phyloP scores from a whole-genome alignment of 2,888 invertebrate genomes.

The Hirtodrosophila cameraria region DNA sequence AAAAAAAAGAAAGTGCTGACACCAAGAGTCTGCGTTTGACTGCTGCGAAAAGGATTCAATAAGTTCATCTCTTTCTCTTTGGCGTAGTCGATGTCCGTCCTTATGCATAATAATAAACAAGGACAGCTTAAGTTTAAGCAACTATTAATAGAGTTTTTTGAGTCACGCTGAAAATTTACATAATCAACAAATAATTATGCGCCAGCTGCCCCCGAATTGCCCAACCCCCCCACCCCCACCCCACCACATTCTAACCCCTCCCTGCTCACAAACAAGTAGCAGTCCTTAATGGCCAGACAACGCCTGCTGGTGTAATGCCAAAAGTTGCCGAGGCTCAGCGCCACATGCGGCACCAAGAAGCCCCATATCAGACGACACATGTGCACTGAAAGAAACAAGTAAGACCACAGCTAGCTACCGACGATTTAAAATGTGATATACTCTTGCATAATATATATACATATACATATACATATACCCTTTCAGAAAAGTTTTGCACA shows the following conservation, averaged over 20 bases:
- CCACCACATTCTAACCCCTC: too few species aligned
- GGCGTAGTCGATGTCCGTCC: too few species aligned
- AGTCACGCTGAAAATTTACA: constrained; percentile 59
- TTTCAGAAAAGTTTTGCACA: too few species aligned
- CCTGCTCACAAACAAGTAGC: too few species aligned
- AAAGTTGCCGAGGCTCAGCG: constrained; percentile 55
- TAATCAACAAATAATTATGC: constrained; percentile 77
- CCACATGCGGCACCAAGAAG: constrained; percentile 42
- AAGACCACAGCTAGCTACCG: too few species aligned
- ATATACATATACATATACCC: too few species aligned
- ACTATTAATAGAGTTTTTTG: constrained; percentile 68
- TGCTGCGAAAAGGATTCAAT: constrained; percentile 17
- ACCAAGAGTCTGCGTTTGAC: constrained; percentile 55
- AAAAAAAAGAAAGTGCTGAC: constrained; percentile 40
- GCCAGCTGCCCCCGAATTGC: constrained; percentile 52
- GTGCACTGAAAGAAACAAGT: too few species aligned
- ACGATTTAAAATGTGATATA: too few species aligned
- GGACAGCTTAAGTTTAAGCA: constrained; percentile 26
- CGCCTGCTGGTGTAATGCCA: constrained; percentile 37
- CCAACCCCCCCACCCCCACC: too few species aligned
- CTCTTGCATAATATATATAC: too few species aligned
- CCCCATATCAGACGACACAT: too few species aligned
- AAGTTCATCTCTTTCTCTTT: not conserved
- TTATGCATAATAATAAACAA: constrained; percentile 19
- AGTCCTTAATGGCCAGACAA: constrained; percentile 29